Evolutionary conservation across 2,888 invertebrate species (phyloP), one percentile per base, ranked within the genome.

Genomic region (Plebejus anna): DNA sequence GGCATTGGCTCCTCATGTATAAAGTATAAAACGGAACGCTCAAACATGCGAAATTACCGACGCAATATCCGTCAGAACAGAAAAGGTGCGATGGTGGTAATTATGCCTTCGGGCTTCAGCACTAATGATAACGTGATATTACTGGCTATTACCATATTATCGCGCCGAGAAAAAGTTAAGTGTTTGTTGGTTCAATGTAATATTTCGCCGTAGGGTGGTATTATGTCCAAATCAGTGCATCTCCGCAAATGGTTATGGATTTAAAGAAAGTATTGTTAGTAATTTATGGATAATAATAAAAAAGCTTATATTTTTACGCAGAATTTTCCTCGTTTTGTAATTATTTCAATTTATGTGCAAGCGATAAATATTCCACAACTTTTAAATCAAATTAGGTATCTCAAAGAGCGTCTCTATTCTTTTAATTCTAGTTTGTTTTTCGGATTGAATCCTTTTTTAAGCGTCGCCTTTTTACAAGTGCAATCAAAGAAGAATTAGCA

Each of bases 51-150:
- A 80, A 80, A 80, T 79, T 78, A 70, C 78, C 70, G 32, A 78
- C 75, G 75, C 77, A 76, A 81, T 79, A 79, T 79, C 80, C 79
- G 78, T 79, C 78, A 79, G 78, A 77, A 76, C 79, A 75, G 76
- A 77, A 77, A 78, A 76, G 79, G 78, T 77, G 78, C 75, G 76
- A 79, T 79, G 76, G 72, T 57, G 70, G 76, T 78, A 79, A 80
- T 80, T 80, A 80, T 72, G 75, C 77, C 78, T 76, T 51, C 76
- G 9, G 70, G 79, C 75, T 38, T 66, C 70, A 61, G 55, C 78
- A 61, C n/a, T 76, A 78, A 79, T 78, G 79, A 79, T 79, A 78
- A 76, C 75, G 32, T 32, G 73, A 66, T 66, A 78, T 79, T 79
- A 80, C 76, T 78, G 11, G 73, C 28, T 55, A 75, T 61, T 61